Evolutionary conservation across 2,888 invertebrate genomes (phyloP).

Genomic region (Nymphalis urticae): DNA sequence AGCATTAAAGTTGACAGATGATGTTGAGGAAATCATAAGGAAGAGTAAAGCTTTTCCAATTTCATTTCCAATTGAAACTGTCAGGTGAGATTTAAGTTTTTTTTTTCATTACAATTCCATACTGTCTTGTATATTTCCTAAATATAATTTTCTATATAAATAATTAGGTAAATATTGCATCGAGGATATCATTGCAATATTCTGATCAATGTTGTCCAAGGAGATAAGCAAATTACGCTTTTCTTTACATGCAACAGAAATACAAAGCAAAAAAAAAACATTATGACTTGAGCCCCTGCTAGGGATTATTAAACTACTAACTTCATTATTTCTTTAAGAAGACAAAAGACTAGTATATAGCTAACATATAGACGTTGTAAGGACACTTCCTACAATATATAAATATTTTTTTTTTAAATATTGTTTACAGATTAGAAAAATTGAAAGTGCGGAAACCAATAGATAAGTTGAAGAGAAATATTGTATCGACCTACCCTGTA

Average conservation of each 20-base stretch:
- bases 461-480: constrained; percentile 67
- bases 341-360: too few species aligned
- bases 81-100: constrained; percentile 42
- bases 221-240: too few species aligned
- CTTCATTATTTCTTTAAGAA: too few species aligned
- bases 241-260: too few species aligned
- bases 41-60: constrained; percentile 54
- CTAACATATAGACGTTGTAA: too few species aligned
- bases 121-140: background rate
- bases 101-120: background rate
- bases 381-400: too few species aligned
- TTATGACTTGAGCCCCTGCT: too few species aligned
- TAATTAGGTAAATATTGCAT: too few species aligned
- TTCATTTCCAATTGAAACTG: constrained; percentile 53
- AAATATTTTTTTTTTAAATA: background rate
- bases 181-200: too few species aligned
- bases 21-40: constrained; percentile 48
- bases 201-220: too few species aligned
- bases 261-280: too few species aligned
- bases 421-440: constrained; percentile 58
- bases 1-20: constrained; percentile 40
- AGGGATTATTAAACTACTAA: too few species aligned
- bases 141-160: background rate
- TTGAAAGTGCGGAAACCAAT: constrained; percentile 59
- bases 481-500: constrained; percentile 84